Conservation (phyloP, 2,888 invertebrate genomes). For the Hecatera dysodea region DNA sequence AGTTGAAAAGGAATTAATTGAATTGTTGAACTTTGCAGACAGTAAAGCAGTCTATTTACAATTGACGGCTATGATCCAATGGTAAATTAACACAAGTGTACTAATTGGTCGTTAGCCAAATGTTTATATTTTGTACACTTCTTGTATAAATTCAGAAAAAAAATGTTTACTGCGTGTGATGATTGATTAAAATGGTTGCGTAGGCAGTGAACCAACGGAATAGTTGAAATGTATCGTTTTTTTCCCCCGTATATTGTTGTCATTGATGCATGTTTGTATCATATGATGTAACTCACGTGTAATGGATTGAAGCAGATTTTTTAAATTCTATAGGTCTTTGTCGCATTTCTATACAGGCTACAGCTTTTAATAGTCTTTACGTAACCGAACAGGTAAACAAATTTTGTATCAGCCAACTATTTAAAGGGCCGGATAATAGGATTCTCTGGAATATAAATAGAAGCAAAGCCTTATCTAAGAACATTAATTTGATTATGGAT, state of each 20-base stretch:
- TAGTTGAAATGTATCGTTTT: constrained; percentile 7
- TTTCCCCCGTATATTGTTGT: constrained; percentile 22
- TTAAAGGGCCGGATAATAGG: neutral
- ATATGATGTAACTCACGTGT: constrained; percentile 2
- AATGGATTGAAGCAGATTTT: neutral
- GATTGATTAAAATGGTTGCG: constrained; percentile 47
- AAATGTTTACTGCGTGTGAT: constrained; percentile 25
- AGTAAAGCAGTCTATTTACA: constrained; percentile 20
- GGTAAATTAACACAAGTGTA: constrained; percentile 26
- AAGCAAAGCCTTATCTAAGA: neutral
- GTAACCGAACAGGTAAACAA: neutral
- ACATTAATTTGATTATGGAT: constrained; percentile 25
- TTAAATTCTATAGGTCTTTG: neutral
- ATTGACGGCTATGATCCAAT: constrained; percentile 26
- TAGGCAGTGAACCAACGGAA: constrained; percentile 12
- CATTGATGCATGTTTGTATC: constrained; percentile 16
- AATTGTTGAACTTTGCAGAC: constrained; percentile 48
- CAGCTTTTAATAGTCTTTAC: neutral
- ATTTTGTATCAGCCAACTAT: neutral
- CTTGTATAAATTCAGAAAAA: constrained; percentile 23
- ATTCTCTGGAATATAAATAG: constrained; percentile 5
- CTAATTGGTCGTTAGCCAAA: constrained; percentile 10
- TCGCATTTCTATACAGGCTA: neutral
- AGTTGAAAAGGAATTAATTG: constrained; percentile 31
- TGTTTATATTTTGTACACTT: constrained; percentile 23